A percentile compares a stretch with the other conserved stretches of the same genome.
These are phyloP conservation scores for Cyprinodon tularosa DNA, from an alignment of 2,113 vertebrate genomes.

Conservation along the genomic window DNA sequence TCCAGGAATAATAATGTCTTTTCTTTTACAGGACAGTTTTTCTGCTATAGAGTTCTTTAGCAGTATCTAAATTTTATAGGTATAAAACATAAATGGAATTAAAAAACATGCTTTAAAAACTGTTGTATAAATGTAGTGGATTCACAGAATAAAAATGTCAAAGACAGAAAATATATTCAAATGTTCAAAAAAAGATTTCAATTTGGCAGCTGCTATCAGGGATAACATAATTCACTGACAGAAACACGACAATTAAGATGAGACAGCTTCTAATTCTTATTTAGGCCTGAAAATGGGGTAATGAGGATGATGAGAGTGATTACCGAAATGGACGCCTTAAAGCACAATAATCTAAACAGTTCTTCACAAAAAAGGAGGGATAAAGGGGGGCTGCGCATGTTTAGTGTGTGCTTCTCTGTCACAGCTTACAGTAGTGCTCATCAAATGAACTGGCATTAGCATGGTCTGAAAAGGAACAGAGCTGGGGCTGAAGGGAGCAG, in stretches of 20 bases:
- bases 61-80: neutral
- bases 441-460: slow-evolving; percentile 79
- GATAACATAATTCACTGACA: slow-evolving; percentile 28
- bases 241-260: slow-evolving; percentile 21
- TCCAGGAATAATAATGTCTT: neutral
- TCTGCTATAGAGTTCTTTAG: neutral
- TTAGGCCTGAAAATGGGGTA: slow-evolving; percentile 64
- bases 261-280: slow-evolving; percentile 52
- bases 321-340: slow-evolving; percentile 61
- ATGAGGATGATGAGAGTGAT: slow-evolving; percentile 74
- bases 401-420: slow-evolving; percentile 51
- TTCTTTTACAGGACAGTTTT: neutral
- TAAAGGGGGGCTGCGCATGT: slow-evolving; percentile 45
- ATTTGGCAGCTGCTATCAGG: slow-evolving; percentile 14
- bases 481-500: slow-evolving; percentile 75
- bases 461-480: slow-evolving; percentile 74
- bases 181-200: neutral
- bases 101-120: neutral
- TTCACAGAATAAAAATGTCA: fast-evolving
- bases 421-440: slow-evolving; percentile 71
- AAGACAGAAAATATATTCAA: slow-evolving; percentile 11
- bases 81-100: neutral
- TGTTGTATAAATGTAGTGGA: neutral
- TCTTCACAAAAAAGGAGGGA: slow-evolving; percentile 46
- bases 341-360: slow-evolving; percentile 72